A percentile compares a stretch with the other conserved stretches of the same genome.
Evolutionary conservation across 2,888 invertebrate genomes (phyloP).

Genomic region (Rhogogaster chlorosoma): DNA sequence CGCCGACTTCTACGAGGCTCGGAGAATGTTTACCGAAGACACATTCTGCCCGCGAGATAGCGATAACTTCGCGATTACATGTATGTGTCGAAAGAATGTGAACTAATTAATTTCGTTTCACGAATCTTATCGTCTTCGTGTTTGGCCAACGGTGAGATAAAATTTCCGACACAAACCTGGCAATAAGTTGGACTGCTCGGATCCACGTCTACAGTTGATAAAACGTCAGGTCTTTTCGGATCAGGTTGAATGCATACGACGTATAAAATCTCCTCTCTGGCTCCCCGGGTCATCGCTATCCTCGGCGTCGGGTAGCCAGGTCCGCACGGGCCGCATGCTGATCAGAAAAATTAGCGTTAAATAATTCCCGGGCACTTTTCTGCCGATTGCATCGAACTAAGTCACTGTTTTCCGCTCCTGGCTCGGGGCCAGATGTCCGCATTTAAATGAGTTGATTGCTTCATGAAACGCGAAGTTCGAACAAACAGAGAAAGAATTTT

Average conservation of each 20-base stretch:
- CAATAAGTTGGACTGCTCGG: conserved; percentile 91
- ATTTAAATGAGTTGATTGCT: neutral
- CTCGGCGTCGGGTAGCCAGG: conserved; percentile 90
- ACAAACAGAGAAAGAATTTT: neutral
- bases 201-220: conserved; percentile 95
- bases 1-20: neutral
- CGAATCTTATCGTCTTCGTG: neutral
- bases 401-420: neutral
- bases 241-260: conserved; percentile 93
- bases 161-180: conserved; percentile 81
- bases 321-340: conserved; percentile 75
- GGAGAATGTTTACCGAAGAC: neutral
- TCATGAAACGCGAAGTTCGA: neutral
- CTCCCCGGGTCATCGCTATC: conserved; percentile 91
- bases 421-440: neutral
- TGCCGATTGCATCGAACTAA: neutral
- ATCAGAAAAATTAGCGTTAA: neutral
- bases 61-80: neutral
- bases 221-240: conserved; percentile 88
- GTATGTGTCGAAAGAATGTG: neutral
- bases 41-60: neutral
- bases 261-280: conserved; percentile 92
- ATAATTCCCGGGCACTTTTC: neutral
- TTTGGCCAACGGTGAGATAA: neutral
- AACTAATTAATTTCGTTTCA: neutral